Evolutionary conservation across 1,140 invertebrate genomes (phyloP).

Genomic region (Dendrolimus punctatus): DNA sequence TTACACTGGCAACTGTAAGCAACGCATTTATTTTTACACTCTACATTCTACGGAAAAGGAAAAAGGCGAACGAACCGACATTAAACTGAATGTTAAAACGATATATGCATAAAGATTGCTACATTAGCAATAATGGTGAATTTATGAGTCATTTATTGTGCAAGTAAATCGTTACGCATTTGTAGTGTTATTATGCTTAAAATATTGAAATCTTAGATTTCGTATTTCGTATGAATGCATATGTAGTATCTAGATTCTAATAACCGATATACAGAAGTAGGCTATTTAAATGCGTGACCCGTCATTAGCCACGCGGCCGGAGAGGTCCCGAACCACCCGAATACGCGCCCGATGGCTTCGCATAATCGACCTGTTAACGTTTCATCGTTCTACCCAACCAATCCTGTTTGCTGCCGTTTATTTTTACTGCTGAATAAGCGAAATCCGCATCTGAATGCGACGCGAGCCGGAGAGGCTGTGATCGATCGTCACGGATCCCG

Average conservation of each 20-base stretch:
- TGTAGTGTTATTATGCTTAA: too few species aligned
- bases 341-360: slow-evolving; percentile 44
- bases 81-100: slow-evolving; percentile 15
- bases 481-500: slow-evolving; percentile 8
- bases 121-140: too few species aligned
- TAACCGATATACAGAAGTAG: slow-evolving; percentile 44
- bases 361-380: slow-evolving; percentile 60
- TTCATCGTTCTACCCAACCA: slow-evolving; percentile 29
- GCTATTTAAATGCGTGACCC: slow-evolving; percentile 65
- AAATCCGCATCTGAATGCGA: slow-evolving; percentile 11
- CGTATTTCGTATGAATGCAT: slow-evolving; percentile 13
- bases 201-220: not conserved
- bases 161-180: too few species aligned
- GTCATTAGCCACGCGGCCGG: slow-evolving; percentile 46
- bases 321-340: slow-evolving; percentile 32
- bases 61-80: slow-evolving; percentile 17
- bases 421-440: slow-evolving; percentile 25
- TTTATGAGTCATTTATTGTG: too few species aligned
- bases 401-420: slow-evolving; percentile 25
- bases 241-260: slow-evolving; percentile 10
- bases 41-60: slow-evolving; percentile 15
- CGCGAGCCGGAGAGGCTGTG: slow-evolving; percentile 5
- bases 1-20: slow-evolving; percentile 3
- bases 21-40: slow-evolving; percentile 21
- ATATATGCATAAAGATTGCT: too few species aligned